phyloP scores from a whole-genome alignment of 2,888 invertebrate species.

The Caenorhabditis sp. region DNA sequence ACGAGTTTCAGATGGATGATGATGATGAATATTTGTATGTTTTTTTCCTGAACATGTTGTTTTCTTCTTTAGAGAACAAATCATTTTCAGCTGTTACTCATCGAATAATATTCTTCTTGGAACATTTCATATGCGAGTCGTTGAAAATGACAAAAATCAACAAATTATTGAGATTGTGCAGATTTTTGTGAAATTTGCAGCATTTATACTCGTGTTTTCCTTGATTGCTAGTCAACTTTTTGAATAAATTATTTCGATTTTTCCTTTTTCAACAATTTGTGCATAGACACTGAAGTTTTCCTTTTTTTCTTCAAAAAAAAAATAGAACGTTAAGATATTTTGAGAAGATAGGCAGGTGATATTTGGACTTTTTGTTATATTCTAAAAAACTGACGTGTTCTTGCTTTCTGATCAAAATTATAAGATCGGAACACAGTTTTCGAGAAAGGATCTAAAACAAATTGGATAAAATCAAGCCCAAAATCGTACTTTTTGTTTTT shows the following conservation, averaged over 20 bases:
- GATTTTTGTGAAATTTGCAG: constrained; percentile 44
- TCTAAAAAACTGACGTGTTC: too few species aligned
- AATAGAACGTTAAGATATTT: too few species aligned
- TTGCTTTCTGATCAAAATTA: too few species aligned
- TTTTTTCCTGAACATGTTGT: background rate
- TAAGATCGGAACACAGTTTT: too few species aligned
- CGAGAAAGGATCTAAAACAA: too few species aligned
- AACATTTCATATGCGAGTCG: constrained; percentile 44
- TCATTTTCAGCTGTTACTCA: constrained; percentile 44
- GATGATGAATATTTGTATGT: constrained; percentile 43
- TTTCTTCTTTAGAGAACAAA: too few species aligned
- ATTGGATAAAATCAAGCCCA: too few species aligned
- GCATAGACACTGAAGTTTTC: too few species aligned
- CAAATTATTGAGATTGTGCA: constrained; percentile 36
- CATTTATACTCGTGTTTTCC: constrained; percentile 41
- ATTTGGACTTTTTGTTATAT: too few species aligned
- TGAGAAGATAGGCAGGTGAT: too few species aligned
- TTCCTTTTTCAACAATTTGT: background rate
- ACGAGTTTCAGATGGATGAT: constrained; percentile 21
- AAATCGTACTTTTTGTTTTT: too few species aligned
- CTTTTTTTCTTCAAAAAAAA: too few species aligned
- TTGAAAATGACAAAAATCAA: constrained; percentile 40
- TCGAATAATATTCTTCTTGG: constrained; percentile 44
- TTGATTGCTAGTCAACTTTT: constrained; percentile 36
- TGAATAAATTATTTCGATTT: constrained; percentile 11